Percentiles rank a stretch among this genome's conserved stretches.
phyloP scores from a whole-genome alignment of 2,797 vertebrate species.

The Poeciliopsis gracilis region DNA sequence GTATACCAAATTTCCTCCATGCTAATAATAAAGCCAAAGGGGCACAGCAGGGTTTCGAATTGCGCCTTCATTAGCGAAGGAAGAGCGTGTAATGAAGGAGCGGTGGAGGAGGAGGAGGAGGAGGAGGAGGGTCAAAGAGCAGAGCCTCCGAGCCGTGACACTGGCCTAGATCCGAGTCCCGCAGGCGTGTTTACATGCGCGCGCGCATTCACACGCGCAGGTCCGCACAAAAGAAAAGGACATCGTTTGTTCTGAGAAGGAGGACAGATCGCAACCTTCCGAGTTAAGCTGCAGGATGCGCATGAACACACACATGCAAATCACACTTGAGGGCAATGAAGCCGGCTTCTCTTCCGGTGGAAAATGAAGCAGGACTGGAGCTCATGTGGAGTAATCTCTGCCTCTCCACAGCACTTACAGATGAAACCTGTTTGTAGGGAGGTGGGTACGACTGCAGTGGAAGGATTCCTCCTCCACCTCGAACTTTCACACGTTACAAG shows the following conservation, averaged over 20 bases:
- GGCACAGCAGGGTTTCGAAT: constrained; percentile 27
- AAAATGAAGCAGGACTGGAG: constrained; percentile 3
- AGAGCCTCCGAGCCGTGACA: constrained; percentile 23
- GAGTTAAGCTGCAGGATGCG: constrained; percentile 21
- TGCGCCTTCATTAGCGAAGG: constrained; percentile 34
- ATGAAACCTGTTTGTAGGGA: constrained; percentile 7
- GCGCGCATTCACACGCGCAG: background rate
- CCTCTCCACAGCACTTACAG: constrained; percentile 20
- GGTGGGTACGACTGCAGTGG: background rate
- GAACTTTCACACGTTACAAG: background rate
- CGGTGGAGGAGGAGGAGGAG: background rate
- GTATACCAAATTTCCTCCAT: constrained; percentile 16
- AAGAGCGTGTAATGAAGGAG: constrained; percentile 12
- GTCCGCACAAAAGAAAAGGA: background rate
- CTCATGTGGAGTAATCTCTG: constrained; percentile 18
- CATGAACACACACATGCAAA: constrained; percentile 31
- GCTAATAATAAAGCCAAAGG: constrained; percentile 41
- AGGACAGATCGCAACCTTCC: constrained; percentile 26
- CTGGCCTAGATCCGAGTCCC: constrained; percentile 44
- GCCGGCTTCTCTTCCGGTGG: constrained; percentile 16
- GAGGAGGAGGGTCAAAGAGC: constrained; percentile 13
- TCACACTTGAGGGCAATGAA: constrained; percentile 1
- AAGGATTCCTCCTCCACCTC: background rate
- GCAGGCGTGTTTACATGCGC: constrained; percentile 13
- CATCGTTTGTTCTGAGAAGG: constrained; percentile 24